Evolutionary conservation across 2,113 vertebrate species (phyloP), one percentile per base, ranked within the genome.

Genomic region (Osmerus eperlanus): DNA sequence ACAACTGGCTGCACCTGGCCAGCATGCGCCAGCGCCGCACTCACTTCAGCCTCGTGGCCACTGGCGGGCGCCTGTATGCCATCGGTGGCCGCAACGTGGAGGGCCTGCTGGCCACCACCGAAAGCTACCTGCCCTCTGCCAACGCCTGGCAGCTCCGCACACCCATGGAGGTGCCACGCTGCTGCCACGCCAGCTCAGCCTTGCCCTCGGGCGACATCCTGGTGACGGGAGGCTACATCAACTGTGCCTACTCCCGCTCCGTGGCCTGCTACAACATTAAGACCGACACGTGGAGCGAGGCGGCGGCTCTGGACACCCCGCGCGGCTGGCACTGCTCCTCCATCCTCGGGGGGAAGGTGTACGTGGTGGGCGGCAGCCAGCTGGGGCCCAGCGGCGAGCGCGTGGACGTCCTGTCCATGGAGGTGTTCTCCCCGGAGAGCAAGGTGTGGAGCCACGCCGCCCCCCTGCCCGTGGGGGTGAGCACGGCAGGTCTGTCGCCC

Each of bases 1-100:
- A 94, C 87, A 93, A 90, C 60, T 95, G 94, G 94, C 88, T 95
- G 58, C 94, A 95, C 81, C 77, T 95, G 83, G 86, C 91, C 83
- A 91, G 91, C 87, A 94, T 93, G 94, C 89, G 90, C 12, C 94
- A 95, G 74, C 88, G 89, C 18, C 92, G 93, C 66, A 94, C 94
- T 0, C 94, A 94, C 85, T 95, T 95, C 90, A 94, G 93, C 52
- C 90, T 95, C 72, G 90, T 85, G 0, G 80, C 92, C 72, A 93
- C 90, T 29, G 74, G 89, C 0, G 92, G 94, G 9, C 92, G 92
- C 14, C 90, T 94, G 79, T 93, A 90, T 0, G 93, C 94, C 14
- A 85, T 93, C 0, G 93, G 94, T 1, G 94, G 94, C 6, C 92
- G 92, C 18, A 94, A 93, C 0, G 87, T 90, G 0, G 90, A 92